A percentile compares a stretch with the other conserved stretches of the same genome.
phyloP scores from a whole-genome alignment of 2,888 invertebrate species.

The Cryptocheilus praepositus region DNA sequence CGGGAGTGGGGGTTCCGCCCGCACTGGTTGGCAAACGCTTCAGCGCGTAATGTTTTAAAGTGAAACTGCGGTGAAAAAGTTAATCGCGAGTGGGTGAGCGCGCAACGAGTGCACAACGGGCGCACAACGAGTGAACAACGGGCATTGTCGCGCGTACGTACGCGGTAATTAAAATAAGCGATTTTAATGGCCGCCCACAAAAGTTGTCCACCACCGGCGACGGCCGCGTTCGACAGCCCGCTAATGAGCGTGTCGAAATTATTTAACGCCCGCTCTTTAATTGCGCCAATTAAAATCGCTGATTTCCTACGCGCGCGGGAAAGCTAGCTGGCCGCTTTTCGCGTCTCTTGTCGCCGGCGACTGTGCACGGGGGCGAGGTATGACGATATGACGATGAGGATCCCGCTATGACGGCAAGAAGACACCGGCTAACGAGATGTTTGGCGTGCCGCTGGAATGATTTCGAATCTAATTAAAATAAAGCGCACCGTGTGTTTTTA shows the following conservation, averaged over 20 bases:
- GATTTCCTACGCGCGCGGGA: too few species aligned
- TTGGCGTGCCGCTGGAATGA: slow-evolving; percentile 8
- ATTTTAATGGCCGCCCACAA: too few species aligned
- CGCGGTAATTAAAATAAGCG: too few species aligned
- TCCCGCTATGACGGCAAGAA: background rate
- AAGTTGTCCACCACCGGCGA: too few species aligned
- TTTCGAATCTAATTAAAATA: slow-evolving; percentile 44
- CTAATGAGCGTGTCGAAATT: too few species aligned
- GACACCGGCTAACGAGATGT: slow-evolving; percentile 1
- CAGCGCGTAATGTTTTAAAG: background rate
- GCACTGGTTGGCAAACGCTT: background rate
- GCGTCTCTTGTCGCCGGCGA: background rate
- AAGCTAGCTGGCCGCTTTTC: too few species aligned
- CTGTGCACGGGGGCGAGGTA: background rate
- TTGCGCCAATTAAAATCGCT: too few species aligned
- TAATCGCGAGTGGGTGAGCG: slow-evolving; percentile 28
- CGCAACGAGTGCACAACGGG: background rate
- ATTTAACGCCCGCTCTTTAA: too few species aligned
- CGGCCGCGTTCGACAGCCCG: too few species aligned
- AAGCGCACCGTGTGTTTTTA: slow-evolving; percentile 37
- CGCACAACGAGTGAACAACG: background rate
- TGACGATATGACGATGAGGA: background rate
- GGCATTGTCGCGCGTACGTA: too few species aligned
- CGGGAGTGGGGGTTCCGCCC: background rate
- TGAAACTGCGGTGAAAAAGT: slow-evolving; percentile 25